A percentile compares a stretch with the other conserved stretches of the same genome.
Conservation (phyloP, 2,113 vertebrate genomes). For the Gorsachius goisagi region DNA sequence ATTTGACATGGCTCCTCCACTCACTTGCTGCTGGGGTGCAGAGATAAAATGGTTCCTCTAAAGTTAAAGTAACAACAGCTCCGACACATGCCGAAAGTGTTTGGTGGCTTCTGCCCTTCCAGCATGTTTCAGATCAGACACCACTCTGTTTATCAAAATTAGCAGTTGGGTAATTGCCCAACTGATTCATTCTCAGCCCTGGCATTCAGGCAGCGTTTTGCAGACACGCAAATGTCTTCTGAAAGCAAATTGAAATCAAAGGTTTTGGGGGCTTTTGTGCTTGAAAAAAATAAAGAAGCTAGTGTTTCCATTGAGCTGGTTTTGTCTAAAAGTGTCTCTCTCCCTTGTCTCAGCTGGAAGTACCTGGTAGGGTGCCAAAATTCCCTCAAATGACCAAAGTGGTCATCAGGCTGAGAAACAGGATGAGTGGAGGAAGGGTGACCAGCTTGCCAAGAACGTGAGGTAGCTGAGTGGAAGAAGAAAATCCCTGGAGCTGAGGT, state of each 20-base stretch:
- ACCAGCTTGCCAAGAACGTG: neutral
- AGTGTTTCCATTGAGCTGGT: neutral
- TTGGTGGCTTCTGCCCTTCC: neutral
- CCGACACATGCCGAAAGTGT: fast-evolving
- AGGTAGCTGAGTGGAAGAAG: neutral
- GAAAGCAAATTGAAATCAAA: neutral
- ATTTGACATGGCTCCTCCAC: slow-evolving; percentile 28
- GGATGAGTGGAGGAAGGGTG: neutral
- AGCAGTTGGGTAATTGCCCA: neutral
- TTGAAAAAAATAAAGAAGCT: neutral
- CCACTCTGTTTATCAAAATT: neutral
- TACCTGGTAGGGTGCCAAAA: neutral
- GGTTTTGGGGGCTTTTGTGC: neutral
- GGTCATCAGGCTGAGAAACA: neutral
- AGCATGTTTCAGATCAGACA: neutral
- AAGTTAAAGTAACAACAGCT: slow-evolving; percentile 11
- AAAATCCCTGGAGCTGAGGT: neutral
- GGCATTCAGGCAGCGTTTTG: neutral
- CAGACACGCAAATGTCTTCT: neutral
- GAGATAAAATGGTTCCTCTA: slow-evolving; percentile 30
- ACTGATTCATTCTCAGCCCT: neutral
- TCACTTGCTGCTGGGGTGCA: neutral
- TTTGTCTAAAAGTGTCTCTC: neutral
- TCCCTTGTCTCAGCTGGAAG: neutral
- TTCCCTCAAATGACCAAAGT: neutral